Percentiles rank a stretch among this genome's conserved stretches.
phyloP scores from a whole-genome alignment of 1,140 invertebrate species.

The Linepithema humile region DNA sequence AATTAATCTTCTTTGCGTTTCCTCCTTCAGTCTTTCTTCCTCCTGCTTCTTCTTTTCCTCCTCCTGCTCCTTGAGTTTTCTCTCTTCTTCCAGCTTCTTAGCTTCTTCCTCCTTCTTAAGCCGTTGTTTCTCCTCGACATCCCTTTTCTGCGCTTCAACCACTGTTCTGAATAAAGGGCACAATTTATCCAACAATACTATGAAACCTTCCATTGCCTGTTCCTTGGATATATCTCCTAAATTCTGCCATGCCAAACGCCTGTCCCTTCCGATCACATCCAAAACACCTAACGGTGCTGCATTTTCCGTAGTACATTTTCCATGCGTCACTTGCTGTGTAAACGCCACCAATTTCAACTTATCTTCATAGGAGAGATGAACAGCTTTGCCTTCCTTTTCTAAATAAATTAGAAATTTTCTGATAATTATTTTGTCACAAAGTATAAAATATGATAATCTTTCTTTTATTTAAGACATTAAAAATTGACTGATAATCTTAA shows the following conservation, averaged over 20 bases:
- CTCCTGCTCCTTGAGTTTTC: conserved; percentile 85
- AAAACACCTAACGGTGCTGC: conserved; percentile 95
- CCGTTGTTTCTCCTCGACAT: conserved; percentile 91
- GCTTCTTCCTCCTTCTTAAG: conserved; percentile 84
- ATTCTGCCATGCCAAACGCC: conserved; percentile 96
- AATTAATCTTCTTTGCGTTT: conserved; percentile 90
- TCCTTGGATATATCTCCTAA: conserved; percentile 93
- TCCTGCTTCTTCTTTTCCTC: conserved; percentile 86
- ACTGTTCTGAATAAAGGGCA: conserved; percentile 96
- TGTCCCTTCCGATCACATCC: conserved; percentile 97
- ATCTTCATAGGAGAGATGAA: conserved; percentile 97
- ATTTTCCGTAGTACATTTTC: conserved; percentile 90
- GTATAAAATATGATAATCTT: background rate
- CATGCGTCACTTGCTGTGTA: conserved; percentile 95
- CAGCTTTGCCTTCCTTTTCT: conserved; percentile 98
- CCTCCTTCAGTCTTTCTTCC: conserved; percentile 86
- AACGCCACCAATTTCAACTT: conserved; percentile 96
- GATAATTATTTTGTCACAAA: background rate
- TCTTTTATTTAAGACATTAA: background rate
- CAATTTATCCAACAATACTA: conserved; percentile 93
- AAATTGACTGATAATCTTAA: background rate
- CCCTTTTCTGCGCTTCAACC: conserved; percentile 95
- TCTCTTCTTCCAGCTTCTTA: conserved; percentile 84
- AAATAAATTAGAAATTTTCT: conserved; percentile 75
- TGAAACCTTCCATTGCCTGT: conserved; percentile 96